Evolutionary conservation across 2,888 invertebrate species (phyloP).

Genomic region (Nezara viridula): DNA sequence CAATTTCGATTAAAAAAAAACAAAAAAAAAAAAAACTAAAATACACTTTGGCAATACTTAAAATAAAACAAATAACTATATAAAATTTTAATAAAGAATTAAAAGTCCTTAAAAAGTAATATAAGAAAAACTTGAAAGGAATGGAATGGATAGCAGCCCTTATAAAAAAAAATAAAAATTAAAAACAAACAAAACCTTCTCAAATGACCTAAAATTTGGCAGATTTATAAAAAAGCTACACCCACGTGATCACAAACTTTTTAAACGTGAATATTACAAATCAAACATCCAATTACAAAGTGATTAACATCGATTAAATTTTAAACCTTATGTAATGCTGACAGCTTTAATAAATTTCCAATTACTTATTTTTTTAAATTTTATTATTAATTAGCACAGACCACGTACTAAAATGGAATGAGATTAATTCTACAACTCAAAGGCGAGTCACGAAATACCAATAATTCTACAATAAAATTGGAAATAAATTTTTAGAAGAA

Average conservation of each 20-base stretch:
- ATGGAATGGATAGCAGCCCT: slow-evolving; percentile 40
- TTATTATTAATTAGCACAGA: slow-evolving; percentile 34
- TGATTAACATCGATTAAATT: slow-evolving; percentile 52
- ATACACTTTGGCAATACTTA: slow-evolving; percentile 44
- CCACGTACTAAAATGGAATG: slow-evolving; percentile 55
- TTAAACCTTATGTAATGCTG: slow-evolving; percentile 41
- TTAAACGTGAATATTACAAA: slow-evolving; percentile 51
- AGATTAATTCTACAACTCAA: slow-evolving; percentile 51
- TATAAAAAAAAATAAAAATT: background rate
- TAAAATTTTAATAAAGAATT: slow-evolving; percentile 11
- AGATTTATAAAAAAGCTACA: slow-evolving; percentile 49
- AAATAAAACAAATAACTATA: background rate
- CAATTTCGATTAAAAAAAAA: slow-evolving; percentile 44
- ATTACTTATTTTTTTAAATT: background rate
- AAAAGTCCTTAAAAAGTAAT: slow-evolving; percentile 12
- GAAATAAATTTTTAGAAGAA: slow-evolving; percentile 32
- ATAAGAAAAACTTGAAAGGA: background rate
- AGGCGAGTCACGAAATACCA: slow-evolving; percentile 41
- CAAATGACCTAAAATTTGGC: slow-evolving; percentile 50
- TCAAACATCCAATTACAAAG: slow-evolving; percentile 54
- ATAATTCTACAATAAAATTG: slow-evolving; percentile 36
- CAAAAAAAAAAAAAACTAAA: slow-evolving; percentile 24
- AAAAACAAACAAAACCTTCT: slow-evolving; percentile 43
- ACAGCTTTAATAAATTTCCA: slow-evolving; percentile 15
- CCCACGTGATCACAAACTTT: slow-evolving; percentile 32